These are phyloP conservation scores for Rhopalosiphum padi DNA, from an alignment of 1,140 invertebrate genomes.

Conservation along the genomic window DNA sequence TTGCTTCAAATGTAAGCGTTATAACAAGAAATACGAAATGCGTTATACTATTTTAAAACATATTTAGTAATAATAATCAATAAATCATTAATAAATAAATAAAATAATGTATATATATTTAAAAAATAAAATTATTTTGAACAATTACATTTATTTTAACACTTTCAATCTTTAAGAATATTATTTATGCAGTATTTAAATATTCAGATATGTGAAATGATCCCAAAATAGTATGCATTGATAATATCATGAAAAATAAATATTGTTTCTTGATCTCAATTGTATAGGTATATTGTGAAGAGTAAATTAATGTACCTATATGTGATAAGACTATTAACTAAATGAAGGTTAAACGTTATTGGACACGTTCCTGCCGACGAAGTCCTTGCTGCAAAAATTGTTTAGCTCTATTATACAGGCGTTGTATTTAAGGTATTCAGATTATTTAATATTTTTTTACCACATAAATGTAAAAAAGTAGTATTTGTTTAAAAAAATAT, in stretches of 20 bases:
- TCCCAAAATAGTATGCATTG: not conserved
- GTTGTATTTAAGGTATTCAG: not conserved
- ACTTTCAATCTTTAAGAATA: not conserved
- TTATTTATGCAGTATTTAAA: not conserved
- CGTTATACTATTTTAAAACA: not conserved
- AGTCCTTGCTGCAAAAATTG: conserved; percentile 7
- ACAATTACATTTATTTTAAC: not conserved
- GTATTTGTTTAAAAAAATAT: conserved; percentile 3
- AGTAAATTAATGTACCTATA: not conserved
- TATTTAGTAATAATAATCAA: not conserved
- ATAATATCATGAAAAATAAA: not conserved
- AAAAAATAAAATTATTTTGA: not conserved
- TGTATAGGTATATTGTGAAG: not conserved
- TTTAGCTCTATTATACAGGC: not conserved
- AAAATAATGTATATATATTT: not conserved
- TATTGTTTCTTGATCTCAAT: not conserved
- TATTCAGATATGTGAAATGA: not conserved
- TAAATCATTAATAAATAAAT: not conserved
- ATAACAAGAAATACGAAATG: not conserved
- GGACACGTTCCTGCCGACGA: not conserved
- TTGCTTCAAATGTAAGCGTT: not conserved
- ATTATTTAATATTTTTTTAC: conserved; percentile 20
- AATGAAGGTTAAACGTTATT: conserved; percentile 7
- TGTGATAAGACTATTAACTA: not conserved
- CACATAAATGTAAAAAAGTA: not conserved